Conservation (phyloP, 2,888 invertebrate species). For the Belgica antarctica region DNA sequence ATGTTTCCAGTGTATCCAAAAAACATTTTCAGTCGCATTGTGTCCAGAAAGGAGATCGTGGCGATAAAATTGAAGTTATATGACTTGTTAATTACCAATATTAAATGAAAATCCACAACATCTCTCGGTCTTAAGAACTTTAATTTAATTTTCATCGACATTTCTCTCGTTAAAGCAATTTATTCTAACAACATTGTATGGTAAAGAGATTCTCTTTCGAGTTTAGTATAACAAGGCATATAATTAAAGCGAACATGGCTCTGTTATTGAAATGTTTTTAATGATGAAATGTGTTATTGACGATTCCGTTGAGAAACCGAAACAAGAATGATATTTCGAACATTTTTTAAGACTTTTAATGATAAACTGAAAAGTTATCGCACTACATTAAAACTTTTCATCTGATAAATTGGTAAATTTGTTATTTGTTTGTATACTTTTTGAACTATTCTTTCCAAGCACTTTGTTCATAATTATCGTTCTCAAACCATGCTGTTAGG, state of each 20-base stretch:
- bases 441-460: not conserved
- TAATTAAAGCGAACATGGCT: slow-evolving; percentile 7
- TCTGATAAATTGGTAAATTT: not conserved
- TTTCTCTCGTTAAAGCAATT: not conserved
- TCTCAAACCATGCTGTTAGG: not conserved
- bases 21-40: not conserved
- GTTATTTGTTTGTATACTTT: not conserved
- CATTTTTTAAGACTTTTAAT: not conserved
- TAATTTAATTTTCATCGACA: not conserved
- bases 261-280: slow-evolving; percentile 13
- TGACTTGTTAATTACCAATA: slow-evolving; percentile 35
- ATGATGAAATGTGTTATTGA: not conserved
- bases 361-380: too few relatives aligned
- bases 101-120: slow-evolving; percentile 13
- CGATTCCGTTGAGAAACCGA: not conserved
- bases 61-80: slow-evolving; percentile 28
- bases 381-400: not conserved
- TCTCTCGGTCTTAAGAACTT: not conserved
- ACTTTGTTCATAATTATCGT: not conserved
- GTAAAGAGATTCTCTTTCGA: not conserved
- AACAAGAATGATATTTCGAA: not conserved
- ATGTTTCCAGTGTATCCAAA: slow-evolving; percentile 8
- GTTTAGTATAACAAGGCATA: not conserved
- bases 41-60: not conserved
- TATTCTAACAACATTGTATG: not conserved